Evolutionary conservation across 2,797 vertebrate species (phyloP), one percentile per base, ranked within the genome.

Genomic region (Halcyon smyrnensis): DNA sequence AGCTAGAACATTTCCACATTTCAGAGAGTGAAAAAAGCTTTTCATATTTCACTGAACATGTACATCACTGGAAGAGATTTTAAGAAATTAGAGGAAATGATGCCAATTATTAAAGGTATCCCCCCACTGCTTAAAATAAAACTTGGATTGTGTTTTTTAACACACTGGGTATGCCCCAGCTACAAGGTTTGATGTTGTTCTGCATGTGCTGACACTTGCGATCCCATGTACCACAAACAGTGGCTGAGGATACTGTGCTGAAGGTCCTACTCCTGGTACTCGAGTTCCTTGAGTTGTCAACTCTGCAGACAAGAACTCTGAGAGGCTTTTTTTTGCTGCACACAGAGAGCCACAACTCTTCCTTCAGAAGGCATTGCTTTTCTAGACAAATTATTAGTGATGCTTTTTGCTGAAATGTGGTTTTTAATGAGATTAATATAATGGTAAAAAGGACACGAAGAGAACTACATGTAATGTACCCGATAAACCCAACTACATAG

Each of bases 221-320:
- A 14, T 36, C 68, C 69, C 50, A 11, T 0, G 50, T 30, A 21
- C 54, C 54, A 84, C 34, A 20, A 2, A 7, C 0, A 8, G 5
- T 10, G 0, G 0, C 2, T 12, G 41, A 75, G 28, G 24, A 37
- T 9, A 4, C 7, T 1, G 34, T 6, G 12, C 36, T 32, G 27
- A 41, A 32, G 28, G 25, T 16, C n/a, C 10, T n/a, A 3, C 12
- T 20, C 39, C 5, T 2, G 3, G 12, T 2, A 32, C 18, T 36
- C 41, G 13, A 5, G 24, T 28, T n/a, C 46, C 48, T 4, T 0
- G 15, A n/a, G 14, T 0, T 34, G 48, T 18, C 28, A 64, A 17
- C 59, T 62, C 59, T 73, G 43, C 75, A 75, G 34, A 64, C 9
- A 36, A 34, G 28, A 87, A 24, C 54, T 41, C 39, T 5, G 12